Conservation (phyloP, 2,888 invertebrate genomes). For the Laothoe populi region DNA sequence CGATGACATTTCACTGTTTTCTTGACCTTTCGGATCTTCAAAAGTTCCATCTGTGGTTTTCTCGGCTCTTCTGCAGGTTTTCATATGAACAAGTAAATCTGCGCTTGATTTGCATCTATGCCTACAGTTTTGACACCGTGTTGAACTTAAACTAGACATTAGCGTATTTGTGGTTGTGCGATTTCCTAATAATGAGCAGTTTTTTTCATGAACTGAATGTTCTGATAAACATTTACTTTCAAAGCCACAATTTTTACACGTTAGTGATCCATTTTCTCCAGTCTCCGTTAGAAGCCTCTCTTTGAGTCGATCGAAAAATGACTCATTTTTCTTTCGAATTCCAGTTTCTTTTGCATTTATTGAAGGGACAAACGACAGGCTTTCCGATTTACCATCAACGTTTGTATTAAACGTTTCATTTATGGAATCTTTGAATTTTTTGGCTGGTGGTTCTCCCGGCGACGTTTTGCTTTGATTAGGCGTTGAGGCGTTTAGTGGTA, state of each 20-base stretch:
- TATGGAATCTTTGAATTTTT: slow-evolving; percentile 70
- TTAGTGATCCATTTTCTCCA: slow-evolving; percentile 87
- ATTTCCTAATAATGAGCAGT: slow-evolving; percentile 83
- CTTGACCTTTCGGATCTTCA: slow-evolving; percentile 60
- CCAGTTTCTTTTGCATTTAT: slow-evolving; percentile 59
- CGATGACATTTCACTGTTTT: slow-evolving; percentile 57
- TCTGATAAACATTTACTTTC: slow-evolving; percentile 93
- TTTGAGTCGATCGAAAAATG: slow-evolving; percentile 93
- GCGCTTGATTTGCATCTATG: slow-evolving; percentile 94
- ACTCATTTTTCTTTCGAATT: slow-evolving; percentile 87
- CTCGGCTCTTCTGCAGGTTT: slow-evolving; percentile 86
- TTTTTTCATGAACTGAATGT: slow-evolving; percentile 91
- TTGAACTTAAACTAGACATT: slow-evolving; percentile 86
- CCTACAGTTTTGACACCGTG: slow-evolving; percentile 93
- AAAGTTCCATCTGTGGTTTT: slow-evolving; percentile 57
- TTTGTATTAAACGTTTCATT: slow-evolving; percentile 41
- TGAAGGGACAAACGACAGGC: slow-evolving; percentile 61
- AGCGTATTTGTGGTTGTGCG: slow-evolving; percentile 65
- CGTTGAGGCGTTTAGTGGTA: slow-evolving; percentile 86
- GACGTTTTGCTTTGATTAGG: slow-evolving; percentile 70
- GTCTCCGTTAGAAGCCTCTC: slow-evolving; percentile 88
- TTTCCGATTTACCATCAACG: slow-evolving; percentile 38
- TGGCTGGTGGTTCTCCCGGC: slow-evolving; percentile 71
- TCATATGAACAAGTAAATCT: slow-evolving; percentile 90
- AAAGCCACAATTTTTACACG: slow-evolving; percentile 89